Conservation (phyloP, 1,140 invertebrate genomes). For the Meteorus sp. region DNA sequence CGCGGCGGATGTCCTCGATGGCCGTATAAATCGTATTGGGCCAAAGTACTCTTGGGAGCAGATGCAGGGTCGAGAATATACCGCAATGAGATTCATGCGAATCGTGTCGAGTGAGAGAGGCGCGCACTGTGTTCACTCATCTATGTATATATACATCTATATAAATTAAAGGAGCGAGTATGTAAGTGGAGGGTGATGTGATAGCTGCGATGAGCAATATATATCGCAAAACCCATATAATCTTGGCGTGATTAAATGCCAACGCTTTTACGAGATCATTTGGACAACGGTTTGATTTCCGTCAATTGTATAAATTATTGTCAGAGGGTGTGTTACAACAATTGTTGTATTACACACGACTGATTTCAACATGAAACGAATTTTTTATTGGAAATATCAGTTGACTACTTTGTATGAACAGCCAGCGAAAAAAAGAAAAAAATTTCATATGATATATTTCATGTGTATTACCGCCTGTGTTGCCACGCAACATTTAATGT, state of each 20-base stretch:
- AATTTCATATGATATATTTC: no score
- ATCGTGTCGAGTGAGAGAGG: not conserved
- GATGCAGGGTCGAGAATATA: slow-evolving; percentile 6
- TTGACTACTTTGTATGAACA: no score
- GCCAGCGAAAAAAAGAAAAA: no score
- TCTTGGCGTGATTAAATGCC: slow-evolving; percentile 18
- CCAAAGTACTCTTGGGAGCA: slow-evolving; percentile 6
- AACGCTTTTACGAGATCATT: not conserved
- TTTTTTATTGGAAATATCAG: no score
- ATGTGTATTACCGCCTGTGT: no score
- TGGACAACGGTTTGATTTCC: no score
- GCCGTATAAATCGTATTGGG: not conserved
- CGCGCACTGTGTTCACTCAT: not conserved
- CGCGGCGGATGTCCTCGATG: slow-evolving; percentile 11
- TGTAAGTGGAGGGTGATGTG: not conserved
- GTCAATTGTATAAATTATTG: not conserved
- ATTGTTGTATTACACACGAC: no score
- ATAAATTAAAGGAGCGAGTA: not conserved
- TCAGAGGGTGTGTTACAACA: not conserved
- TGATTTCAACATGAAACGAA: not conserved
- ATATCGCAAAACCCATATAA: no score
- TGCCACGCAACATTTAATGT: no score
- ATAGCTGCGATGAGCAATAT: no score
- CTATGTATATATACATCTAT: not conserved
- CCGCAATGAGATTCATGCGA: slow-evolving; percentile 10